Conservation (phyloP, 2,113 vertebrate genomes). For the Todiramphus chloris region DNA sequence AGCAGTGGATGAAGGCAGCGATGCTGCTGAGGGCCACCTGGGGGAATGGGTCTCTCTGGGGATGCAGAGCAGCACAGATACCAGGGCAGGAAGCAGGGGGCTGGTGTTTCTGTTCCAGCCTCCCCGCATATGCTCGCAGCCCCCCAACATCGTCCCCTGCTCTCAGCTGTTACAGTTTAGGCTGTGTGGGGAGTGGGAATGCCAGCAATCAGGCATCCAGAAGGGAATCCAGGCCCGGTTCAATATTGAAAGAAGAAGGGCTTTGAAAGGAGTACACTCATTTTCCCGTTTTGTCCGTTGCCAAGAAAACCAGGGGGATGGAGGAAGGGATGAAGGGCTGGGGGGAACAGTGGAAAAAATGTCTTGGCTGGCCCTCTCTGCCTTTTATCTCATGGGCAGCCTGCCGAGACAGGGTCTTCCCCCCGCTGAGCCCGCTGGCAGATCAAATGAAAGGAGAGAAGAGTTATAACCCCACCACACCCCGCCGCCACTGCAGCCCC, state of each 20-base stretch:
- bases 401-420: conserved; percentile 47
- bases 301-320: conserved; percentile 46
- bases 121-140: neutral
- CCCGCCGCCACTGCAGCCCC: fast-evolving
- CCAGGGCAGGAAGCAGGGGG: neutral
- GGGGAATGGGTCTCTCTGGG: fast-evolving
- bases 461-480: neutral
- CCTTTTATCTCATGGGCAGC: conserved; percentile 59
- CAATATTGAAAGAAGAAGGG: conserved; percentile 64
- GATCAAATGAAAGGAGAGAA: conserved; percentile 57
- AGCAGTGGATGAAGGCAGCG: fast-evolving
- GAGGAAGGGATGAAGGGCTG: neutral
- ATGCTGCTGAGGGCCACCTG: fast-evolving
- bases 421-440: conserved; percentile 42
- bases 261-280: conserved; percentile 43
- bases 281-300: conserved; percentile 56
- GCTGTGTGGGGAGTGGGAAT: neutral
- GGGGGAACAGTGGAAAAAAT: conserved; percentile 48
- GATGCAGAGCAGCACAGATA: fast-evolving
- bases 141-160: neutral
- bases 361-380: conserved; percentile 43
- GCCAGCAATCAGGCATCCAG: conserved; percentile 67
- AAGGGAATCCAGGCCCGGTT: conserved; percentile 31
- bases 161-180: conserved; percentile 65
- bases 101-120: neutral